Evolutionary conservation across 2,797 vertebrate species (phyloP).

Genomic region (Macropodus opercularis): DNA sequence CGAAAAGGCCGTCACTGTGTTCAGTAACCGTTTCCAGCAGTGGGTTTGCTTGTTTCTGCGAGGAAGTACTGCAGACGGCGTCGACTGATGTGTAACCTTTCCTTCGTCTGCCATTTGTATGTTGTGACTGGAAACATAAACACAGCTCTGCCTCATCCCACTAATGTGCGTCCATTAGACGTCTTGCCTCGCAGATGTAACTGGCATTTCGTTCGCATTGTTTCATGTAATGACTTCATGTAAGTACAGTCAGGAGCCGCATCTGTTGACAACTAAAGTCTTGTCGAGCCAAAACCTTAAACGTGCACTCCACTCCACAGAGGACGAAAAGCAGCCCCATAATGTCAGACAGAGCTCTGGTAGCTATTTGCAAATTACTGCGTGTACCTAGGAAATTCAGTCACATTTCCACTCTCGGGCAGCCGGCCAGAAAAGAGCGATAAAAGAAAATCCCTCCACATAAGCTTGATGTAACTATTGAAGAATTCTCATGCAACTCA

Average conservation of each 20-base stretch:
- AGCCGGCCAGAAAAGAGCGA: conserved; percentile 10
- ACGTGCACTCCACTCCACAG: conserved; percentile 23
- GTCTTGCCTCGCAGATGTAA: conserved; percentile 30
- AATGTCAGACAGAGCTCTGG: conserved; percentile 18
- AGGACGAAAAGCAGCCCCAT: conserved; percentile 43
- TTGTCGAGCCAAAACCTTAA: conserved; percentile 26
- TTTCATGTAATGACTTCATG: conserved; percentile 64
- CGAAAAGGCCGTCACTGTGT: conserved; percentile 35
- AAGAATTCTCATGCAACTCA: conserved; percentile 21
- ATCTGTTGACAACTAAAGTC: conserved; percentile 32
- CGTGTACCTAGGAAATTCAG: not conserved
- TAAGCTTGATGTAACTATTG: conserved; percentile 8
- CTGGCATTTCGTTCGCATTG: conserved; percentile 37
- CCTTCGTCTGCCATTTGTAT: conserved; percentile 5
- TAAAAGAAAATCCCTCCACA: conserved; percentile 25
- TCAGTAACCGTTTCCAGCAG: conserved; percentile 52
- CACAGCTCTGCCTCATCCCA: conserved; percentile 36
- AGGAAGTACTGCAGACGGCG: conserved; percentile 42
- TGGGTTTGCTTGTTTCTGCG: conserved; percentile 33
- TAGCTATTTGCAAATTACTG: conserved; percentile 14
- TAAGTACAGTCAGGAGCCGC: conserved; percentile 27
- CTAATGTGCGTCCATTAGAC: conserved; percentile 12
- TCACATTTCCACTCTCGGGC: conserved; percentile 9
- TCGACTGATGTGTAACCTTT: conserved; percentile 36
- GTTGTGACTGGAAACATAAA: conserved; percentile 20